phyloP scores from a whole-genome alignment of 2,888 invertebrate species.

The Cheilosia impressa region DNA sequence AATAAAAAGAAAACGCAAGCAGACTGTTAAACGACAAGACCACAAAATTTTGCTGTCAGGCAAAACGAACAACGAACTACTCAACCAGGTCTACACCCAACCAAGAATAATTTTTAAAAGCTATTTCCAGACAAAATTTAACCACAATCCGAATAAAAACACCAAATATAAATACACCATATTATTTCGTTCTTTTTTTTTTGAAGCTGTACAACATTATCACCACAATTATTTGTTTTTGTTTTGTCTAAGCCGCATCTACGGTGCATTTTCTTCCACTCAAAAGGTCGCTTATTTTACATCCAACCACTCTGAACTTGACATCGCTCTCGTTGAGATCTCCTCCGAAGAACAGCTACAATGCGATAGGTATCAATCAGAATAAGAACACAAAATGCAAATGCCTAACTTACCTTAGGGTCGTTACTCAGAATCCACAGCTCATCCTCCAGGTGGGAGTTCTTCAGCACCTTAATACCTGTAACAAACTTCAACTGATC shows the following conservation, averaged over 20 bases:
- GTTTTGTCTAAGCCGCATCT: slow-evolving; percentile 63
- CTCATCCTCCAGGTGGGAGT: slow-evolving; percentile 86
- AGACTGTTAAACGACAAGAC: no score
- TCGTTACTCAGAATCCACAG: slow-evolving; percentile 87
- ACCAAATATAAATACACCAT: no score
- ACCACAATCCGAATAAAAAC: no score
- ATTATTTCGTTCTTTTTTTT: neutral
- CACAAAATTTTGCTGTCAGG: no score
- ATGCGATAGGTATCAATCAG: neutral
- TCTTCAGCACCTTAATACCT: slow-evolving; percentile 88
- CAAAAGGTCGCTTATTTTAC: slow-evolving; percentile 80
- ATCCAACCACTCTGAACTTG: slow-evolving; percentile 89
- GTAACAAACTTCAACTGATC: slow-evolving; percentile 89
- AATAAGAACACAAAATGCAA: neutral
- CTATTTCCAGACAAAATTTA: no score
- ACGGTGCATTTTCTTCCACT: slow-evolving; percentile 79
- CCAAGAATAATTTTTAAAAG: no score
- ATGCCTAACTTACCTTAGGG: slow-evolving; percentile 76
- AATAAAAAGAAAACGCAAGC: no score
- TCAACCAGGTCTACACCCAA: no score
- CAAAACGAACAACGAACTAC: no score
- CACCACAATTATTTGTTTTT: slow-evolving; percentile 4
- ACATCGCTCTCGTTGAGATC: slow-evolving; percentile 82
- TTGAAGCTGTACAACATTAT: neutral
- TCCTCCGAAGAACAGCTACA: slow-evolving; percentile 77